phyloP scores from a whole-genome alignment of 2,797 vertebrate species.

The Poeciliopsis paucimaculata region DNA sequence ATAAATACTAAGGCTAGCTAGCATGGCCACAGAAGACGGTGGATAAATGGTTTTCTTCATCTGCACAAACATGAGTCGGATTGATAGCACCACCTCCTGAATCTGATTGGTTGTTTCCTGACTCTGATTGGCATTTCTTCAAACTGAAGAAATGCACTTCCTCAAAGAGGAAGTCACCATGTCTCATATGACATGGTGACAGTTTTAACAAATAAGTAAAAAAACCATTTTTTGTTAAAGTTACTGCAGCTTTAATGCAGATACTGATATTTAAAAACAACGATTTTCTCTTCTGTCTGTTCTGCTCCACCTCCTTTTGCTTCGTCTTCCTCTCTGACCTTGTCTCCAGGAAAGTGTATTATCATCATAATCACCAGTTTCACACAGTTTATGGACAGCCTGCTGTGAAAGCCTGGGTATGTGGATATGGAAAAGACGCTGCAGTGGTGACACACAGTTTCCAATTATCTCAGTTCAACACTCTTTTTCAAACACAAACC shows the following conservation, averaged over 20 bases:
- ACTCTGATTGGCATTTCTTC: too few species aligned
- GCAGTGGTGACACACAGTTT: neutral
- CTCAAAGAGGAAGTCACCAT: too few species aligned
- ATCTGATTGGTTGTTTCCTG: too few species aligned
- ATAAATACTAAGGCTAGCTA: too few species aligned
- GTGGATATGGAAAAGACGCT: neutral
- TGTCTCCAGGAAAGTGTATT: slow-evolving; percentile 31
- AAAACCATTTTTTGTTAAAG: neutral
- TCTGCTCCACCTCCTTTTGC: slow-evolving; percentile 9
- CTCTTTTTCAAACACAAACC: neutral
- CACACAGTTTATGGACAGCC: neutral
- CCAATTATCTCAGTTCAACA: neutral
- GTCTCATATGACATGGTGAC: too few species aligned
- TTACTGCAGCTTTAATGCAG: neutral
- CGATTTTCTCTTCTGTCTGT: neutral
- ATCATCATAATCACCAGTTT: neutral
- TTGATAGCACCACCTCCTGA: too few species aligned
- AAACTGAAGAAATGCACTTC: too few species aligned
- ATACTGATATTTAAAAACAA: neutral
- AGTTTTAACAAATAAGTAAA: too few species aligned
- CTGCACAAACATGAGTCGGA: too few species aligned
- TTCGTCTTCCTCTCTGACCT: slow-evolving; percentile 25
- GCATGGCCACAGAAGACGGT: too few species aligned
- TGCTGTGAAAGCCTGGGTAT: neutral
- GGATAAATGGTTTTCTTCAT: too few species aligned